phyloP scores from a whole-genome alignment of 1,140 invertebrate genomes.

The Liolophura sinensis region DNA sequence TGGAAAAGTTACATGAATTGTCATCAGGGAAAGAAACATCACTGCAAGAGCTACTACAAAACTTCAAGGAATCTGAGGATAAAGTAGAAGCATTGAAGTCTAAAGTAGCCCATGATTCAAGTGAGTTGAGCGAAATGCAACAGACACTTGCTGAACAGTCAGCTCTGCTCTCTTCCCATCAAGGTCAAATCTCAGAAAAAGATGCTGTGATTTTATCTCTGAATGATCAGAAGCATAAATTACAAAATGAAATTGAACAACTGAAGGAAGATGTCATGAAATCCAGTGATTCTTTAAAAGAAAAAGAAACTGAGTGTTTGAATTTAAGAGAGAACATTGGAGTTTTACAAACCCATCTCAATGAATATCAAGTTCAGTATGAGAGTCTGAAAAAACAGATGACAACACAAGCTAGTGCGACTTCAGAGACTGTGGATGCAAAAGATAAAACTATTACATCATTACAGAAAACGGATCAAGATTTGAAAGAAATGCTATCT shows the following conservation, averaged over 20 bases:
- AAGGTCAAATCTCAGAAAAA: slow-evolving; percentile 10
- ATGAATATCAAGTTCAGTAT: background rate
- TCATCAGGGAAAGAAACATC: background rate
- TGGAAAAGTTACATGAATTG: slow-evolving; percentile 5
- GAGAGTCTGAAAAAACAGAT: background rate
- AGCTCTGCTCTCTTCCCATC: background rate
- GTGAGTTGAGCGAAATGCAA: background rate
- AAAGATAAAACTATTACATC: slow-evolving; percentile 14
- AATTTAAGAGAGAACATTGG: slow-evolving; percentile 14
- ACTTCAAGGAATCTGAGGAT: slow-evolving; percentile 6
- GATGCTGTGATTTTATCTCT: slow-evolving; percentile 3
- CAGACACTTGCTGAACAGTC: slow-evolving; percentile 3
- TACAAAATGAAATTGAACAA: slow-evolving; percentile 2
- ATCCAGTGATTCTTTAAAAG: slow-evolving; percentile 13
- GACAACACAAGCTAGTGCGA: slow-evolving; percentile 16
- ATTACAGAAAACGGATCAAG: slow-evolving; percentile 12
- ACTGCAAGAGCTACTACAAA: slow-evolving; percentile 6
- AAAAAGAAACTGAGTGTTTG: slow-evolving; percentile 18
- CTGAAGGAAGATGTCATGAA: slow-evolving; percentile 19
- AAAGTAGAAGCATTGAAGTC: slow-evolving; percentile 14
- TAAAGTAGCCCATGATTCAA: slow-evolving; percentile 1
- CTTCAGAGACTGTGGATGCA: slow-evolving; percentile 17
- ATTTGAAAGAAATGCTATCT: slow-evolving; percentile 5
- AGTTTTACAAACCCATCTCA: background rate
- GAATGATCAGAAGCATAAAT: slow-evolving; percentile 1